Percentiles rank a stretch among this genome's conserved stretches.
These are phyloP conservation scores for Pagetopsis macropterus DNA, from an alignment of 2,797 vertebrate genomes.

Conservation along the genomic window DNA sequence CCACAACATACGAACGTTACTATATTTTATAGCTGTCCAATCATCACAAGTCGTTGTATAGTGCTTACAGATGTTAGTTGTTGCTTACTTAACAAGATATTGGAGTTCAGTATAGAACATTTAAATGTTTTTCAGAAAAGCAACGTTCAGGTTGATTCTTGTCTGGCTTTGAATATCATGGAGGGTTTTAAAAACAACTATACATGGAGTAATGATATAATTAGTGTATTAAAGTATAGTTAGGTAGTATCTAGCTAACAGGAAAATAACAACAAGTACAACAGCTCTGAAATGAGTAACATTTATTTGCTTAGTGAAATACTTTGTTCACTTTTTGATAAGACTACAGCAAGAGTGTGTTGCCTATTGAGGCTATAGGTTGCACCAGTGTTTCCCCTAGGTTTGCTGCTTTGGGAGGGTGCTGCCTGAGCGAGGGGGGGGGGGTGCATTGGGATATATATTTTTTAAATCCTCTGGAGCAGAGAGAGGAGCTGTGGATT, in stretches of 20 bases:
- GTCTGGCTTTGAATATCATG: background rate
- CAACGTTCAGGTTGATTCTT: background rate
- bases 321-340: background rate
- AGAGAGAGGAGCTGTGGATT: no score
- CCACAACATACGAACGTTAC: slow-evolving; percentile 15
- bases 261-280: no score
- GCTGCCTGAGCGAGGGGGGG: no score
- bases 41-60: background rate
- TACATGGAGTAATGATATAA: background rate
- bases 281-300: no score
- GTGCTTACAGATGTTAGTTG: background rate
- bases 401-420: no score
- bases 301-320: background rate
- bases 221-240: background rate
- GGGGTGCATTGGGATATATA: no score
- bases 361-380: background rate
- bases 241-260: background rate
- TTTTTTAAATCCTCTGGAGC: no score
- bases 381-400: no score
- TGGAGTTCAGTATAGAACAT: background rate
- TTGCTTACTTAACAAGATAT: background rate
- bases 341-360: background rate
- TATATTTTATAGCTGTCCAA: background rate
- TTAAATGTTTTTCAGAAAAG: background rate
- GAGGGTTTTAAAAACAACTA: background rate